Evolutionary conservation across 2,888 invertebrate genomes (phyloP).

Genomic region (Colletes collaris): DNA sequence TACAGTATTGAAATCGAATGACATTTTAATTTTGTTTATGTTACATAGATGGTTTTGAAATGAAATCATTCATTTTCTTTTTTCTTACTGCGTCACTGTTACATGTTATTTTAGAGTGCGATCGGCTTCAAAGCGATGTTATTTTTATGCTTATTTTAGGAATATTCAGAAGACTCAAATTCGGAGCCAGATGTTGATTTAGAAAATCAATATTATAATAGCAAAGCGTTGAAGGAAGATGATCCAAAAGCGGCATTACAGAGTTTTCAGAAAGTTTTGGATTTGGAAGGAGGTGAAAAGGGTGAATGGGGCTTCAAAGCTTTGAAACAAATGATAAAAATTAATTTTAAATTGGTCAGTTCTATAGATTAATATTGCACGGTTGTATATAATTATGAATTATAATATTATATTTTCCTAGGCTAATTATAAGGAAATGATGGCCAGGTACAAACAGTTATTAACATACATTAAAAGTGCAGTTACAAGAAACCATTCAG

Average conservation of each 20-base stretch:
- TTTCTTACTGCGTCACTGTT: neutral
- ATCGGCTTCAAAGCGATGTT: neutral
- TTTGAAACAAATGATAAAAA: slow-evolving; percentile 99
- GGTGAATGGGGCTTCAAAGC: slow-evolving; percentile 99
- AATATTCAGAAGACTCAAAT: slow-evolving; percentile 99
- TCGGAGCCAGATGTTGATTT: slow-evolving; percentile 99
- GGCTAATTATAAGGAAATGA: slow-evolving; percentile 97
- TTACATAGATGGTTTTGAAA: slow-evolving; percentile 19
- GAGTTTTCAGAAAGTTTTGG: slow-evolving; percentile 97
- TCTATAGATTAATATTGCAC: neutral
- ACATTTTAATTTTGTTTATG: slow-evolving; percentile 1
- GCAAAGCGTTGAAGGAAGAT: slow-evolving; percentile 98
- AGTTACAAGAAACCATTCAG: slow-evolving; percentile 99
- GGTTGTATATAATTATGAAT: neutral
- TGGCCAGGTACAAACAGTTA: slow-evolving; percentile 96
- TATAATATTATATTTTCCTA: slow-evolving; percentile 80
- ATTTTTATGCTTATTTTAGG: slow-evolving; percentile 85
- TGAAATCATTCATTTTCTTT: neutral
- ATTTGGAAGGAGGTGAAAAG: slow-evolving; percentile 98
- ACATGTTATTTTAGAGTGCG: neutral
- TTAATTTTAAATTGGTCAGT: slow-evolving; percentile 97
- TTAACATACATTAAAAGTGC: slow-evolving; percentile 99
- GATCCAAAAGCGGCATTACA: slow-evolving; percentile 95
- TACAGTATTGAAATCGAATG: neutral
- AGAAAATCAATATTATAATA: slow-evolving; percentile 99